Percentiles rank a stretch among this genome's conserved stretches.
Evolutionary conservation across 2,888 invertebrate species (phyloP).

Genomic region (Dastarcus helophoroides): DNA sequence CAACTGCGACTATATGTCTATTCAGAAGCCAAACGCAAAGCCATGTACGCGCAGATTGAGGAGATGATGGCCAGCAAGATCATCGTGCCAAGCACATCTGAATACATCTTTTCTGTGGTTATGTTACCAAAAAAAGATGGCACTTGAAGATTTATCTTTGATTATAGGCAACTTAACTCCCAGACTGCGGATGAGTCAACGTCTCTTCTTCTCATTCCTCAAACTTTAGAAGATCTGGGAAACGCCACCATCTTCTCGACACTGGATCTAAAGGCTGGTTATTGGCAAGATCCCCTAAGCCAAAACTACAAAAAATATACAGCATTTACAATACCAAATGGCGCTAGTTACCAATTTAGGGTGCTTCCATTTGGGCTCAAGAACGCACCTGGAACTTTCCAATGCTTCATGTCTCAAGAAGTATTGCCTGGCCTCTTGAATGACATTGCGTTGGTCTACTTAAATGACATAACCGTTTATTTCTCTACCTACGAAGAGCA

Average conservation of each 20-base stretch:
- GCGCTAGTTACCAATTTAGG: slow-evolving; percentile 10
- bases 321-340: slow-evolving; percentile 19
- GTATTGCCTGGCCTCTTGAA: slow-evolving; percentile 10
- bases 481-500: slow-evolving; percentile 13
- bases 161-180: slow-evolving; percentile 20
- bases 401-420: slow-evolving; percentile 8
- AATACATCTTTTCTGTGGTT: slow-evolving; percentile 19
- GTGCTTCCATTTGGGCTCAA: slow-evolving; percentile 9
- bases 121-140: slow-evolving; percentile 20
- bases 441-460: slow-evolving; percentile 4
- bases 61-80: slow-evolving; percentile 21
- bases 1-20: slow-evolving; percentile 19
- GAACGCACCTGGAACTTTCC: slow-evolving; percentile 10
- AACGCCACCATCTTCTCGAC: slow-evolving; percentile 20
- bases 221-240: slow-evolving; percentile 21
- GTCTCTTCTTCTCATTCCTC: slow-evolving; percentile 19
- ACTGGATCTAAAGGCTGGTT: slow-evolving; percentile 16
- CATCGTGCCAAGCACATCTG: slow-evolving; percentile 15
- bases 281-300: slow-evolving; percentile 14
- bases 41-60: slow-evolving; percentile 21
- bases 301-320: slow-evolving; percentile 15
- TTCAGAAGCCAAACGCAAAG: slow-evolving; percentile 15
- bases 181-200: slow-evolving; percentile 22
- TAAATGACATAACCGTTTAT: slow-evolving; percentile 9
- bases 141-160: slow-evolving; percentile 19